phyloP scores from a whole-genome alignment of 2,888 invertebrate species.

The Drosophila peninsularis region DNA sequence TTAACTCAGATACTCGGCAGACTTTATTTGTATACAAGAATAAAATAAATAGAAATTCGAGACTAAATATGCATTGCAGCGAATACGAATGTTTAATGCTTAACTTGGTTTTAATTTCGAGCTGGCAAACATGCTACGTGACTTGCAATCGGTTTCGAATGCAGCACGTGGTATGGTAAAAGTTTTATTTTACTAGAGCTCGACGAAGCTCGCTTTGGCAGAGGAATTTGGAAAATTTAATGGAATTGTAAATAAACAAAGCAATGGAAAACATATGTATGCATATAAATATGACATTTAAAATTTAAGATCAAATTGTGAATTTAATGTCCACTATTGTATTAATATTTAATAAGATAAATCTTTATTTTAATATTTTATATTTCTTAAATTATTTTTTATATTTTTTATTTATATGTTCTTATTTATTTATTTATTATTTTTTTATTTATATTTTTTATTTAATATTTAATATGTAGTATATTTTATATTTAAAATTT shows the following conservation, averaged over 20 bases:
- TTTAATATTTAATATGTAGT: too few relatives aligned
- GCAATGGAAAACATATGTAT: not conserved
- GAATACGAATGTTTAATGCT: slow-evolving; percentile 44
- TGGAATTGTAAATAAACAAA: not conserved
- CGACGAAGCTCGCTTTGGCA: slow-evolving; percentile 13
- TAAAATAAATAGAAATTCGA: not conserved
- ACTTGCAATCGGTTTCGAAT: slow-evolving; percentile 45
- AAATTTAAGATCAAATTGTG: not conserved
- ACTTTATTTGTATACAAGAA: not conserved
- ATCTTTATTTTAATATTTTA: too few relatives aligned
- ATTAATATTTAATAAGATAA: too few relatives aligned
- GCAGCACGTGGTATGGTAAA: slow-evolving; percentile 57
- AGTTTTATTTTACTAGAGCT: slow-evolving; percentile 41
- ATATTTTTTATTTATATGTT: too few relatives aligned
- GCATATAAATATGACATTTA: not conserved
- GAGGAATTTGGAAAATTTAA: not conserved
- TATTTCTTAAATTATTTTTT: too few relatives aligned
- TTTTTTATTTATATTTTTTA: too few relatives aligned
- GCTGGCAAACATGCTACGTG: slow-evolving; percentile 55
- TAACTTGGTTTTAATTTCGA: slow-evolving; percentile 47
- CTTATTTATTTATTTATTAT: too few relatives aligned
- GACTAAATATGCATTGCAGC: slow-evolving; percentile 37
- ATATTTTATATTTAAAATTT: too few relatives aligned
- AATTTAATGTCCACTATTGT: not conserved
- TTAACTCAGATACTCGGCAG: slow-evolving; percentile 9